These are phyloP conservation scores for Palythoa caribaeorum DNA, from an alignment of 92 coral and sea anemone genomes.

Conservation along the genomic window DNA sequence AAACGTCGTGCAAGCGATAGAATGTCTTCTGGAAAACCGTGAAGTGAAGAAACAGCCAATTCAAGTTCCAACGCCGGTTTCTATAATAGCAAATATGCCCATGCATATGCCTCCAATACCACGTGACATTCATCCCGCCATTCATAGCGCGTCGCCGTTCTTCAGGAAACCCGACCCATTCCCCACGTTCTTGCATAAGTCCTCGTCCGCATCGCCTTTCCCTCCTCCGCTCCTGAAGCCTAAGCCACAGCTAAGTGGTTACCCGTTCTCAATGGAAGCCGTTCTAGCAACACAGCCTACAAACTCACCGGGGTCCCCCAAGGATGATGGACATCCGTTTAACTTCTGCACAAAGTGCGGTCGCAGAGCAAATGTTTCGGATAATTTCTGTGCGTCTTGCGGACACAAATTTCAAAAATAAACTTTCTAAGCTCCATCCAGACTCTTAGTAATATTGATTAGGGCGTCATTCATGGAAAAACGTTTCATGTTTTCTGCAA, in stretches of 20 bases:
- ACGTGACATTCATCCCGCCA: conserved; percentile 76
- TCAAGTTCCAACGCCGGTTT: conserved; percentile 78
- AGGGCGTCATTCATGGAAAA: background rate
- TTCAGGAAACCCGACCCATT: conserved; percentile 90
- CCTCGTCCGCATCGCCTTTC: conserved; percentile 74
- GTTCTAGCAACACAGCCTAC: conserved; percentile 70
- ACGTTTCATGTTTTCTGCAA: background rate
- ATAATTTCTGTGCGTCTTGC: conserved; percentile 95
- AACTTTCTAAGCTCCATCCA: background rate
- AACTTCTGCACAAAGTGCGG: conserved; percentile 98
- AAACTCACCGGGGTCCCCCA: conserved; percentile 60
- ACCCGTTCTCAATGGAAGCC: conserved; percentile 79
- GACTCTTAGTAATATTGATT: background rate
- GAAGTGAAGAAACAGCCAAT: conserved; percentile 73
- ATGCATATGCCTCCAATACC: conserved; percentile 63
- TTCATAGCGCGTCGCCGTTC: conserved; percentile 69
- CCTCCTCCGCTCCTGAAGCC: conserved; percentile 90
- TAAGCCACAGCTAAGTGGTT: conserved; percentile 72
- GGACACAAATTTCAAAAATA: conserved; percentile 82
- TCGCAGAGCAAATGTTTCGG: conserved; percentile 73
- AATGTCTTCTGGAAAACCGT: conserved; percentile 89
- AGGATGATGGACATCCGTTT: conserved; percentile 55
- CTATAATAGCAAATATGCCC: conserved; percentile 67
- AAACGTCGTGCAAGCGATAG: conserved; percentile 98
- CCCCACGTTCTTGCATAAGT: conserved; percentile 79